Evolutionary conservation across 2,113 vertebrate species (phyloP).

Genomic region (Ptyas mucosa): DNA sequence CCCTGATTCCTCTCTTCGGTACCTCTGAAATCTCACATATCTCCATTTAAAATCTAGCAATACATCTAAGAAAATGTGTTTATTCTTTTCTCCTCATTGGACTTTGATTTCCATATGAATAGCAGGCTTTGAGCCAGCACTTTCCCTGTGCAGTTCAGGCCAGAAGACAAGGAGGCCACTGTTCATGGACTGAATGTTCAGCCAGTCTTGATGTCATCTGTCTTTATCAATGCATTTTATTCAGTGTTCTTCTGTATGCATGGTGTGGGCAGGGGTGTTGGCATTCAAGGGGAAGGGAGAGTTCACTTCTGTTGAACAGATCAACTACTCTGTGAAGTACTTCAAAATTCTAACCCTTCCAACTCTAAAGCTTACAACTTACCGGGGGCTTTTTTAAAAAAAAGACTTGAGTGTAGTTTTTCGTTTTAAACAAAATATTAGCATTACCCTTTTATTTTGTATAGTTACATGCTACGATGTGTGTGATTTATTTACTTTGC

Average conservation of each 20-base stretch:
- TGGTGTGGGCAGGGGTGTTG: constrained; percentile 32
- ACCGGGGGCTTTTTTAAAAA: constrained; percentile 9
- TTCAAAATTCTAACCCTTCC: constrained; percentile 53
- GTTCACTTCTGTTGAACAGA: constrained; percentile 47
- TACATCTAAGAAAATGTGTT: constrained; percentile 58
- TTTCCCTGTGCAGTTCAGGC: constrained; percentile 53
- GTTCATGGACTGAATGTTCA: constrained; percentile 69
- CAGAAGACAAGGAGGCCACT: constrained; percentile 70
- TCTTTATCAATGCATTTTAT: constrained; percentile 69
- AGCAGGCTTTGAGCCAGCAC: constrained; percentile 65
- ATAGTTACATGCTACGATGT: background rate
- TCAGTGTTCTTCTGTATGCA: constrained; percentile 54
- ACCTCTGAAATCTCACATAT: background rate
- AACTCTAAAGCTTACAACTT: constrained; percentile 49
- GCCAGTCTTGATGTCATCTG: constrained; percentile 65
- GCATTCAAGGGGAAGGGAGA: constrained; percentile 31
- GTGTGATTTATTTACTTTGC: background rate
- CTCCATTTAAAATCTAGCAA: background rate
- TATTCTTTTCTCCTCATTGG: constrained; percentile 61
- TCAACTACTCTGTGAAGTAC: constrained; percentile 7
- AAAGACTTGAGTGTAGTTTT: constrained; percentile 49
- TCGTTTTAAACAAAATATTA: background rate
- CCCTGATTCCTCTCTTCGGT: too few species aligned
- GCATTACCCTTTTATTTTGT: background rate
- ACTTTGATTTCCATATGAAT: constrained; percentile 79